phyloP scores from a whole-genome alignment of 2,113 vertebrate genomes.

The Chionis minor region DNA sequence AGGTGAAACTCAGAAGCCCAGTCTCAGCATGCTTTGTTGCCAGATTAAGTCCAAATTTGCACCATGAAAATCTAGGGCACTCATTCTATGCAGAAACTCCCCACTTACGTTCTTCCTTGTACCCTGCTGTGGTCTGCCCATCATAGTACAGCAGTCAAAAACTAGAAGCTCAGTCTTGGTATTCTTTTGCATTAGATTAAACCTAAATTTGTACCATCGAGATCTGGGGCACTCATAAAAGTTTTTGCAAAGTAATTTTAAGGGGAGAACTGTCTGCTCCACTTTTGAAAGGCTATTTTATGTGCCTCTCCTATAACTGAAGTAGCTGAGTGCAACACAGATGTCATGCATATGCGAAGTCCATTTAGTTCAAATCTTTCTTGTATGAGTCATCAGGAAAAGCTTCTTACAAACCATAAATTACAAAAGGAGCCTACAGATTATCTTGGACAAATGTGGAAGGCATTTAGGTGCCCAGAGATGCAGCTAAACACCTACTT shows the following conservation, averaged over 20 bases:
- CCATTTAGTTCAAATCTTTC: neutral
- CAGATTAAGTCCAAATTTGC: neutral
- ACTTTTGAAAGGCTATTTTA: neutral
- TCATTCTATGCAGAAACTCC: neutral
- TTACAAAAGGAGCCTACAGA: neutral
- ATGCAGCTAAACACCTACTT: neutral
- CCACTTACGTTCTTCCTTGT: neutral
- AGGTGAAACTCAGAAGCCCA: neutral
- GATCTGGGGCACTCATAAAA: neutral
- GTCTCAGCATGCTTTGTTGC: neutral
- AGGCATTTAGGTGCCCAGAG: conserved; percentile 8
- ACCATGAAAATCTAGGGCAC: neutral
- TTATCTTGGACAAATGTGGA: neutral
- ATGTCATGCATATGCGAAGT: neutral
- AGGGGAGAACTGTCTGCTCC: neutral
- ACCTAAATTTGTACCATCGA: neutral
- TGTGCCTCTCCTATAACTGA: neutral
- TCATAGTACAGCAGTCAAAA: neutral
- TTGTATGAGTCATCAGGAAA: neutral
- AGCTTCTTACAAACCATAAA: neutral
- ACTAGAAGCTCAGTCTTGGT: neutral
- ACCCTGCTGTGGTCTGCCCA: neutral
- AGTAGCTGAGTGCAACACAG: neutral
- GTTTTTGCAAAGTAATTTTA: neutral
- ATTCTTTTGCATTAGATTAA: neutral